Percentiles rank a stretch among this genome's conserved stretches.
Conservation (phyloP, 2,797 vertebrate genomes). For the Trachurus trachurus region DNA sequence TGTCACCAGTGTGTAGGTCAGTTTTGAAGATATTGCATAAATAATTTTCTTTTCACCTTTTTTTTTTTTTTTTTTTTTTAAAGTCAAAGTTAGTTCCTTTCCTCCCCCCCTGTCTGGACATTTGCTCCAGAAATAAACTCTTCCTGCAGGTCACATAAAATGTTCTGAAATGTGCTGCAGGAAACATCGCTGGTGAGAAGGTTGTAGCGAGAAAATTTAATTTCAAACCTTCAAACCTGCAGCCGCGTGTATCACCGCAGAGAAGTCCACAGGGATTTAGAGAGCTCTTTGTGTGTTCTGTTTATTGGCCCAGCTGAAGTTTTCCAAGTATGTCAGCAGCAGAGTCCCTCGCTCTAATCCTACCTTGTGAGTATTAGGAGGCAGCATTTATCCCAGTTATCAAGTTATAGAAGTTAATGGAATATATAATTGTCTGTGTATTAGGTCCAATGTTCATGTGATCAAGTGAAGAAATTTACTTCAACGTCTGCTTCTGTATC, state of each 20-base stretch:
- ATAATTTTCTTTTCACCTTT: neutral
- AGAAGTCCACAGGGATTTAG: constrained; percentile 26
- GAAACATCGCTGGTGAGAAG: neutral
- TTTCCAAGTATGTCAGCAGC: constrained; percentile 19
- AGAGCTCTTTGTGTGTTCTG: constrained; percentile 11
- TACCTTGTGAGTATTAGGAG: neutral
- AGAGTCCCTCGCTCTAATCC: neutral
- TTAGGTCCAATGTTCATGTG: neutral
- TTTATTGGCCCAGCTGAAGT: constrained; percentile 7
- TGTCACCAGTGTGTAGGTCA: constrained; percentile 4
- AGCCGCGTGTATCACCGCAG: neutral
- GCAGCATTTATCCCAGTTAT: constrained; percentile 1
- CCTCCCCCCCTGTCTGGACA: constrained; percentile 10
- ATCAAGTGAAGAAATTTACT: too few species aligned
- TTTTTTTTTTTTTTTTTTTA: neutral
- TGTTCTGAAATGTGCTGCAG: neutral
- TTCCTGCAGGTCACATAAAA: neutral
- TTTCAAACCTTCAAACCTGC: constrained; percentile 48
- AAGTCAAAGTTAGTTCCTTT: constrained; percentile 2
- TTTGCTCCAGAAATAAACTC: constrained; percentile 20
- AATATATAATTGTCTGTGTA: neutral
- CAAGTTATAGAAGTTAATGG: neutral
- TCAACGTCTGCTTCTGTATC: too few species aligned
- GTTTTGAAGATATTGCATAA: constrained; percentile 4
- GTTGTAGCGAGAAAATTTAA: constrained; percentile 11